Base-by-base conservation (phyloP, 2,888 invertebrate species). In the Luperina testacea region DNA sequence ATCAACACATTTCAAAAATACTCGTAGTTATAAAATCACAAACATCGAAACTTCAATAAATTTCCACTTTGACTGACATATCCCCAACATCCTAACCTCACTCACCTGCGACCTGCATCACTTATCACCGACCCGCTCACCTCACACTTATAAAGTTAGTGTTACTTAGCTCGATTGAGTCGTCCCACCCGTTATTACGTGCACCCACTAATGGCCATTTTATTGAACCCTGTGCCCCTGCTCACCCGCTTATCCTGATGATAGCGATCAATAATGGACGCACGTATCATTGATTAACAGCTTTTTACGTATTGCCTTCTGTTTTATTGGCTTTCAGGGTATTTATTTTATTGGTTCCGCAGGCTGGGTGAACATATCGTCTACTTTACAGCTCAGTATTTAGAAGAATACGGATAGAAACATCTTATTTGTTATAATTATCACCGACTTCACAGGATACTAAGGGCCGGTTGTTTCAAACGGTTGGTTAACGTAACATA, bases 131-230 rank as follows among this genome's bases (percentile, higher is more conserved):
- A 78, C 67, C 77, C 72, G 64, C 81, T 75, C 76, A 72, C 72
- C 70, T 73, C 57, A 67, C 81, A 74, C 82, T 78, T 74, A 74
- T 72, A 80, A 76, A 82, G 85, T 83, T 64, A 75, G 76, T 48
- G 80, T 84, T 89, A 92, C 92, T 92, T 87, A 88, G 79, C 70
- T 75, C 85, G 90, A 91, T 91, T 91, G 88, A 87, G 85, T 88
- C 75, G 75, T 73, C 83, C 73, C 71, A 72, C 83, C 78, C 92
- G 75, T 92, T 93, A 92, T 91, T 90, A 88, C 88, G 81, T 89
- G 91, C 91, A 90, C 85, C 87, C 61, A 88, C 90, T 90, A 91
- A 90, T 90, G 91, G 91, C 69, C 78, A 85, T 90, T 90, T 91
- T 91, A 92, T 90, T 88, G 90, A 88, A 32, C 61, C 72, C 80